Evolutionary conservation across 2,888 invertebrate genomes (phyloP).

Genomic region (Euclidia mi): DNA sequence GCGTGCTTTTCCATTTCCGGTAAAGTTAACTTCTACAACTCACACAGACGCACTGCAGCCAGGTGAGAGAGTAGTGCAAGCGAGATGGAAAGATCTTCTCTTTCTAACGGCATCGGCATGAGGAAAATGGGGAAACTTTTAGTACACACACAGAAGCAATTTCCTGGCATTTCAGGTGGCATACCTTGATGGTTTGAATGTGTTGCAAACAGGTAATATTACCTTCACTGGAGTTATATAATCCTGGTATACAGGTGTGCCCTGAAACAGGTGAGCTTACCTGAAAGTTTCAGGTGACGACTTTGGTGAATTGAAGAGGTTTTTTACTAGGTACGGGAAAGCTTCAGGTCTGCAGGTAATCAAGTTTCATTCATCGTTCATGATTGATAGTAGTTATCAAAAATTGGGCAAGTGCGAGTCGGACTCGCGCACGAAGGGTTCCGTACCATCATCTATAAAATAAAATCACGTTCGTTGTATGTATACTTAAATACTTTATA

Average conservation of each 20-base stretch:
- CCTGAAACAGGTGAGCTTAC: slow-evolving; percentile 75
- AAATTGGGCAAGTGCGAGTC: no score
- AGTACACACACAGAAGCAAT: slow-evolving; percentile 10
- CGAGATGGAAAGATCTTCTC: slow-evolving; percentile 4
- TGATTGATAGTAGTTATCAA: no score
- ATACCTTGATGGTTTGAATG: slow-evolving; percentile 15
- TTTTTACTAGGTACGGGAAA: no score
- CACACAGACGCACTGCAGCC: slow-evolving; percentile 10
- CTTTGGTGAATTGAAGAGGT: slow-evolving; percentile 15
- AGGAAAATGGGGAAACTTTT: background rate
- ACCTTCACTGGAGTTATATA: slow-evolving; percentile 60
- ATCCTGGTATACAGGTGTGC: slow-evolving; percentile 78
- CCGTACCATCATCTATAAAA: no score
- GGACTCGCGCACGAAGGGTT: no score
- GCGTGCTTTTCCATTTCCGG: slow-evolving; percentile 1
- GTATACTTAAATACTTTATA: no score
- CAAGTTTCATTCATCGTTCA: no score
- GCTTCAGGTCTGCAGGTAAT: no score
- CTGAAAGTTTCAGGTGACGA: slow-evolving; percentile 56
- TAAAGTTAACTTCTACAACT: slow-evolving; percentile 4
- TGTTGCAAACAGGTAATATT: slow-evolving; percentile 61
- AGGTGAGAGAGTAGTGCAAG: slow-evolving; percentile 17
- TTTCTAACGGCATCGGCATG: background rate
- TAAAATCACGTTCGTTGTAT: no score
- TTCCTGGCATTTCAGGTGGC: slow-evolving; percentile 15